Conservation (phyloP, 2,797 vertebrate species). For the Sylvilagus floridanus region DNA sequence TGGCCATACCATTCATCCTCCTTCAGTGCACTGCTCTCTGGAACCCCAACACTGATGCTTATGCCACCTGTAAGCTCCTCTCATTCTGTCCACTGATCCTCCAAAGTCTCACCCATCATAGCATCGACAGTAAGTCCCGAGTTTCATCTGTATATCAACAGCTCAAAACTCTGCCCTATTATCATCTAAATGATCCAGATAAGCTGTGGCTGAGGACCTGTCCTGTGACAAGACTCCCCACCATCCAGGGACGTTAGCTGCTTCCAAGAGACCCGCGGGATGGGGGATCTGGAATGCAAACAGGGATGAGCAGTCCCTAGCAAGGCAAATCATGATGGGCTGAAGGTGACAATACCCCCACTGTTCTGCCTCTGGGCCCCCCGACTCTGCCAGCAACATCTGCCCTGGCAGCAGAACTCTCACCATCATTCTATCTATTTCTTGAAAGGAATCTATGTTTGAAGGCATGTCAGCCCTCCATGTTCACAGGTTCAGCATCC, state of each 20-base stretch:
- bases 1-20: neutral
- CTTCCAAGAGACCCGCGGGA: neutral
- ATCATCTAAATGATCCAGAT: neutral
- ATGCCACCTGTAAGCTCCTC: neutral
- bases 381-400: neutral
- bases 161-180: neutral
- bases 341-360: no score
- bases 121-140: neutral
- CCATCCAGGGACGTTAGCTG: neutral
- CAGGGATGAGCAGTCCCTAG: neutral
- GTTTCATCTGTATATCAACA: neutral
- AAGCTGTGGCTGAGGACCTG: neutral
- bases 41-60: neutral
- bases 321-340: neutral
- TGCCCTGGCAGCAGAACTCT: neutral
- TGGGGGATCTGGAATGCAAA: neutral
- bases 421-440: neutral
- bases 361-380: neutral
- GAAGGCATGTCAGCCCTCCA: neutral
- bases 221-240: neutral
- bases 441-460: neutral
- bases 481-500: neutral
- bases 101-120: neutral
- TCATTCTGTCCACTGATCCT: no score
- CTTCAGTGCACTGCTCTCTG: neutral